phyloP scores from a whole-genome alignment of 2,797 vertebrate genomes.

The Cyclopterus lumpus region DNA sequence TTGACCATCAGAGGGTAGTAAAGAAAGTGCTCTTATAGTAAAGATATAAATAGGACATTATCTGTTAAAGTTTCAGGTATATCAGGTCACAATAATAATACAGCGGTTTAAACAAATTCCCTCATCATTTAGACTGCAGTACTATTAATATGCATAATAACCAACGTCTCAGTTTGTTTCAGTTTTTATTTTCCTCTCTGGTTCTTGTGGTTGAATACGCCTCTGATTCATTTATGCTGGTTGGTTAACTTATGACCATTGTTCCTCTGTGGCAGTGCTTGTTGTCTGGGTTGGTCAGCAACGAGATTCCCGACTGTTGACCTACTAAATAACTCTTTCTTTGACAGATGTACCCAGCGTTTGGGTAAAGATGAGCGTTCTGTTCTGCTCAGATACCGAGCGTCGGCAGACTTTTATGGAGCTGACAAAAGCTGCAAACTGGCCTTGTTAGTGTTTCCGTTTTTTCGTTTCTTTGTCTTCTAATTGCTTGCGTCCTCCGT shows the following conservation, averaged over 20 bases:
- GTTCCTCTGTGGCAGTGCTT: background rate
- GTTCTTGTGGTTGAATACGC: no score
- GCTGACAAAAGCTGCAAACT: background rate
- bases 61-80: background rate
- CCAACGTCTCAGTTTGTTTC: background rate
- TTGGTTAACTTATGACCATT: background rate
- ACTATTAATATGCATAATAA: background rate
- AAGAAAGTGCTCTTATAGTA: background rate
- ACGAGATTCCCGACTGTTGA: background rate
- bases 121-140: background rate
- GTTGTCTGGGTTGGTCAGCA: background rate
- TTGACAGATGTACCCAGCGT: background rate
- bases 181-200: background rate
- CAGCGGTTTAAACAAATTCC: background rate
- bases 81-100: background rate
- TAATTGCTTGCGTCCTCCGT: background rate
- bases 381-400: background rate
- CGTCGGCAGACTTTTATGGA: background rate
- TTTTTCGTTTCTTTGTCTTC: background rate
- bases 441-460: background rate
- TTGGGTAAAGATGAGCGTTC: background rate
- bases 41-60: background rate
- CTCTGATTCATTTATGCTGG: background rate
- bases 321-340: slow-evolving; percentile 10
- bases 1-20: background rate